Evolutionary conservation across 1,140 invertebrate genomes (phyloP).

Genomic region (Teleopsis dalmanni): DNA sequence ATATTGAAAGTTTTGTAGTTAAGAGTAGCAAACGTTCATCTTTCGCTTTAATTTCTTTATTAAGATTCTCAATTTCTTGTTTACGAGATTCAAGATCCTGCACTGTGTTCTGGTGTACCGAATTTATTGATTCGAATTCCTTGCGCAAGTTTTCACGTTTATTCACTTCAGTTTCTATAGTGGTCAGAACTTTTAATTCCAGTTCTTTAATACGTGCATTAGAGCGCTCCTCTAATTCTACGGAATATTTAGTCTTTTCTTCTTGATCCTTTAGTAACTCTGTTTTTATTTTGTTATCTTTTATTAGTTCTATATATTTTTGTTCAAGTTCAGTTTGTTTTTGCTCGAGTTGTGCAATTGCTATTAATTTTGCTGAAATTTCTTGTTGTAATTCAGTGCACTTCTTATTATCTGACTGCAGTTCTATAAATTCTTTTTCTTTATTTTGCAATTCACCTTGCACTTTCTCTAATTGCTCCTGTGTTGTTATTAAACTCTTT

Average conservation of each 20-base stretch:
- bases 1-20: conserved; percentile 15
- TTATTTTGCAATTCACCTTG: conserved; percentile 11
- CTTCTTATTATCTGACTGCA: conserved; percentile 9
- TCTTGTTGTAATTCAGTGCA: conserved; percentile 15
- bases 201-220: conserved; percentile 19
- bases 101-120: conserved; percentile 21
- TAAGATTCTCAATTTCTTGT: conserved; percentile 23
- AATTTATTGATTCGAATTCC: conserved; percentile 17
- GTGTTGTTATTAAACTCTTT: conserved; percentile 38
- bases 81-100: conserved; percentile 23
- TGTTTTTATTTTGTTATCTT: conserved; percentile 9
- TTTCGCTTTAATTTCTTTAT: conserved; percentile 26
- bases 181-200: conserved; percentile 22
- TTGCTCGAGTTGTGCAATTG: conserved; percentile 5
- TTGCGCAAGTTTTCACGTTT: conserved; percentile 29
- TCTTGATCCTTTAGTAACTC: conserved; percentile 22
- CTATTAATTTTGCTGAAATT: conserved; percentile 14
- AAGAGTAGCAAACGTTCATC: conserved; percentile 18
- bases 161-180: conserved; percentile 22
- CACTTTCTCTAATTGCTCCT: conserved; percentile 3
- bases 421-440: conserved; percentile 33
- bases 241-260: conserved; percentile 16
- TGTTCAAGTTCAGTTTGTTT: conserved; percentile 4
- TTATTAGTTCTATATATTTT: neutral
- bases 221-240: conserved; percentile 28